A percentile compares a stretch with the other conserved stretches of the same genome.
These are phyloP conservation scores for Anticlea derivata DNA, from an alignment of 2,888 invertebrate genomes.

Conservation along the genomic window DNA sequence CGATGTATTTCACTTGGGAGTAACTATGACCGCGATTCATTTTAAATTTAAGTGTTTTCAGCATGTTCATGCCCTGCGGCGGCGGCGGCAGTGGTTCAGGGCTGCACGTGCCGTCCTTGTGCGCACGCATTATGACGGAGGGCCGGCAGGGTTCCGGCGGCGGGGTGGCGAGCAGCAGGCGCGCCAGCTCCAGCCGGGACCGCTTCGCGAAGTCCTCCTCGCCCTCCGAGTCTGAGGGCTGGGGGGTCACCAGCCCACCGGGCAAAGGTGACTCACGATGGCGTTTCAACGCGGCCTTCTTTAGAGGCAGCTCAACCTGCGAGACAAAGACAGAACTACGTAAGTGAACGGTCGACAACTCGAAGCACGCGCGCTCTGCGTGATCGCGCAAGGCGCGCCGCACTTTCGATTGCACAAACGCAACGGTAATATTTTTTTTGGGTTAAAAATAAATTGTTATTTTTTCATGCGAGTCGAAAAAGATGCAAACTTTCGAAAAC, in stretches of 20 bases:
- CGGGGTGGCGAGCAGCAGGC: conserved; percentile 81
- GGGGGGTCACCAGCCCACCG: conserved; percentile 87
- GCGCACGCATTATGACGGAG: conserved; percentile 94
- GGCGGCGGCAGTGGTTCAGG: conserved; percentile 69
- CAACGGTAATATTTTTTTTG: conserved; percentile 36
- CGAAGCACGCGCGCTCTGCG: conserved; percentile 70
- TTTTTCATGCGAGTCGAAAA: conserved; percentile 15
- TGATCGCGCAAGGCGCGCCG: conserved; percentile 60
- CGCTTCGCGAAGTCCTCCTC: conserved; percentile 83
- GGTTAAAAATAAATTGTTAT: conserved; percentile 14
- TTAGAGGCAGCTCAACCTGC: conserved; percentile 73
- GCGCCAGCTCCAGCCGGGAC: conserved; percentile 79
- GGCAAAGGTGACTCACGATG: conserved; percentile 60
- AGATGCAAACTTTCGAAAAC: conserved; percentile 51
- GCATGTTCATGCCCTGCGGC: conserved; percentile 81
- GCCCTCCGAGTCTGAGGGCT: conserved; percentile 93
- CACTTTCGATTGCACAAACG: conserved; percentile 76
- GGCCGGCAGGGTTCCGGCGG: conserved; percentile 82
- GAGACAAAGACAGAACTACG: conserved; percentile 70
- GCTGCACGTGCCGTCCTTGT: conserved; percentile 90
- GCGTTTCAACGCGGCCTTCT: conserved; percentile 70
- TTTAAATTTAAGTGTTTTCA: conserved; percentile 89
- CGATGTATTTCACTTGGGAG: conserved; percentile 85
- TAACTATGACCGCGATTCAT: conserved; percentile 87
- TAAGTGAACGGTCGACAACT: conserved; percentile 73